Conservation (phyloP, 23 tunicate genomes). For the Diplosoma virens region DNA sequence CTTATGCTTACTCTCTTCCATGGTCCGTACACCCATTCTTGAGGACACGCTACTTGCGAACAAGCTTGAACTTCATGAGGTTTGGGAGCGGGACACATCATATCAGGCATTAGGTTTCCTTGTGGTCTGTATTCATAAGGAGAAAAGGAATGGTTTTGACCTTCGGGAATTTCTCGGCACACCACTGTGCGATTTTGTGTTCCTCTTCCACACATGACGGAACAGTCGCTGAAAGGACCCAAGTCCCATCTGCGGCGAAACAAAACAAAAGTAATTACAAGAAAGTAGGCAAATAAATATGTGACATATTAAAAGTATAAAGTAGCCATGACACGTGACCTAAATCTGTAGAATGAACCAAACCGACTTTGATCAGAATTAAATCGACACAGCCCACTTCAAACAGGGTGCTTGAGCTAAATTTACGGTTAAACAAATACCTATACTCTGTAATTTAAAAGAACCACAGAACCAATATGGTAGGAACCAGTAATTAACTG, state of each 20-base stretch:
- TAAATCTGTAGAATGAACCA: no score
- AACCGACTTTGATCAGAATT: no score
- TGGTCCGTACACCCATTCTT: conserved; percentile 47
- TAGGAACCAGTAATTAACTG: no score
- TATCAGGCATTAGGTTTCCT: conserved; percentile 41
- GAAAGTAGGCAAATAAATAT: no score
- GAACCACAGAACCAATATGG: no score
- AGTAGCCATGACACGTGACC: no score
- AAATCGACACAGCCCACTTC: no score
- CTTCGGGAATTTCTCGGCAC: conserved; percentile 70
- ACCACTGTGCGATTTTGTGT: conserved; percentile 56
- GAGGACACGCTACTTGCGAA: conserved; percentile 46
- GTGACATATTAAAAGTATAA: no score
- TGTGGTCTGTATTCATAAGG: not conserved
- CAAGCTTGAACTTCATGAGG: conserved; percentile 41
- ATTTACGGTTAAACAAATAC: no score
- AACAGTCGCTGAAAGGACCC: conserved; percentile 56
- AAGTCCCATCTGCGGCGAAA: conserved; percentile 60
- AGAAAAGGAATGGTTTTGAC: conserved; percentile 10
- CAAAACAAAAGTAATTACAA: no score
- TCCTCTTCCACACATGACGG: conserved; percentile 73
- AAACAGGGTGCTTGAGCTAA: no score
- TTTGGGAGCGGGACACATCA: conserved; percentile 88
- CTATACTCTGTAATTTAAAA: no score
- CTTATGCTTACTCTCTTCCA: conserved; percentile 60